A percentile compares a stretch with the other conserved stretches of the same genome.
Conservation (phyloP, 1,140 invertebrate genomes). For the Aphaenogaster floridana region DNA sequence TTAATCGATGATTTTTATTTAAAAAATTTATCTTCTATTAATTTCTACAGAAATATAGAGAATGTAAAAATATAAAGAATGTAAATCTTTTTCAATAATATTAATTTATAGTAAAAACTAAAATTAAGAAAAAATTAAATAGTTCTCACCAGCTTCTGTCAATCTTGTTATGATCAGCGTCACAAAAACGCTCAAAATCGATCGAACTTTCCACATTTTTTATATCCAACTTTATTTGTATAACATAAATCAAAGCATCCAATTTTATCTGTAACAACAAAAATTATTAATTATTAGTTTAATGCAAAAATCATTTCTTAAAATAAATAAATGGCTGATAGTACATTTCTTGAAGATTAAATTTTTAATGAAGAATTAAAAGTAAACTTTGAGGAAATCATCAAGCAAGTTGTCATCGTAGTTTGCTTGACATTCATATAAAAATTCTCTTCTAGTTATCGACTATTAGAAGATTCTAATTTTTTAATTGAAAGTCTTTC, state of each 20-base stretch:
- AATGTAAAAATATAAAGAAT: neutral
- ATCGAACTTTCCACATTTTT: constrained; percentile 69
- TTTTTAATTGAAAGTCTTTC: no score
- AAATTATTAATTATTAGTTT: neutral
- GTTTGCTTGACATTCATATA: no score
- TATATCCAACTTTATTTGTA: constrained; percentile 6
- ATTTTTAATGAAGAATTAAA: neutral
- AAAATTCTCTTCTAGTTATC: no score
- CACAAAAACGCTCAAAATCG: constrained; percentile 57
- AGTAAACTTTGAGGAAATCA: no score
- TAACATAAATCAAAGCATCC: no score
- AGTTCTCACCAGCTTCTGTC: constrained; percentile 62
- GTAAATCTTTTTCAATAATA: neutral
- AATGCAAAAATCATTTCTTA: neutral
- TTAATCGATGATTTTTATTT: neutral
- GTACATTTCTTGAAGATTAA: neutral
- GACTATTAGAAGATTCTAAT: no score
- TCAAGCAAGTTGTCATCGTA: no score
- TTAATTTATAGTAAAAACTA: neutral
- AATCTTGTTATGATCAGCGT: constrained; percentile 47
- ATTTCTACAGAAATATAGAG: neutral
- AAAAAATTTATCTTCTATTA: neutral
- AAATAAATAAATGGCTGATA: neutral
- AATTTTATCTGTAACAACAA: constrained; percentile 64
- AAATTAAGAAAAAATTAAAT: neutral